Evolutionary conservation across 2,888 invertebrate genomes (phyloP), one percentile per base, ranked within the genome.

Genomic region (Empis stercorea): DNA sequence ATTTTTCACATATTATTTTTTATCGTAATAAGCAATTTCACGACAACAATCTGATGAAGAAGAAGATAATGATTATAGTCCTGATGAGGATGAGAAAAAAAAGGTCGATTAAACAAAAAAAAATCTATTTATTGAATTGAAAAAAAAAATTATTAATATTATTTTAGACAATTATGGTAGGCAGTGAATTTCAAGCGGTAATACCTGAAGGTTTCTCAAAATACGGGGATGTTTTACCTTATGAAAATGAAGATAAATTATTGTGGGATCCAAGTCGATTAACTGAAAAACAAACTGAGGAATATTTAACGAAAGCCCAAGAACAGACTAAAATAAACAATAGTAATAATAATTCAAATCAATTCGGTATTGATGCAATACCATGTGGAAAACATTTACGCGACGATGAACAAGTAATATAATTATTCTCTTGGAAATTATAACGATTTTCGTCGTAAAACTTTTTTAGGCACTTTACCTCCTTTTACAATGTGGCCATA

Each of bases 211-310:
- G 92, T 1, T 73, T 95, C 15, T 86, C 86, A 59, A 84, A 83
- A 60, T 95, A 96, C 66, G 95, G 89, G 60, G 94, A 94, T 70
- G 87, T 87, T n/a, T 71, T 88, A 52, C 91, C 92, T 0, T 92
- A 93, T 65, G 92, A 93, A 71, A 94, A 94, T 71, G 93, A 94
- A 63, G 95, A 95, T 63, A 88, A 92, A 69, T 74, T 94, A 45
- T 71, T 96, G 10, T 96, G 96, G 95, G 88, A 93, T 63, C 93
- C 95, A 0, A 78, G 76, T 55, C 78, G 79, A 52, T 72, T 93
- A 47, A 76, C 76, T 32, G 81, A 83, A 60, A 73, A 73, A 39
- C 74, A 79, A 49, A 85, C 87, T 16, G 91, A 92, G 62, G 82
- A 84, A 40, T 94, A 88, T 64, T 76, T 94, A 61, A 75, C 73